A percentile compares a stretch with the other conserved stretches of the same genome.
Conservation (phyloP, 1,140 invertebrate species). For the Anthonomus grandis region DNA sequence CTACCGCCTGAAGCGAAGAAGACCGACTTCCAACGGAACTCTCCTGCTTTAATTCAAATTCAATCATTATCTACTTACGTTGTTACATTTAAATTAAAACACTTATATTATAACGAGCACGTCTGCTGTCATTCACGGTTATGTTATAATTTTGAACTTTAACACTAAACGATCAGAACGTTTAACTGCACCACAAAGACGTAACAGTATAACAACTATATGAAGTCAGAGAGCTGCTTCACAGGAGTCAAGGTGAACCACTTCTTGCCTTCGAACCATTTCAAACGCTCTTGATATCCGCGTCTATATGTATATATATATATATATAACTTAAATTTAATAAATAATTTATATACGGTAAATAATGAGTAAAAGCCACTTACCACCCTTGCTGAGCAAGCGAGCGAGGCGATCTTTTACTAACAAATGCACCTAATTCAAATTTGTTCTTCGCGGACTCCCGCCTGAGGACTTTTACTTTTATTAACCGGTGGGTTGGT, state of each 20-base stretch:
- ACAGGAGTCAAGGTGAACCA: conserved; percentile 22
- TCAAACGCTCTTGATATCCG: conserved; percentile 11
- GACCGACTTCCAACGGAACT: conserved; percentile 15
- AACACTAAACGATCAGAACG: conserved; percentile 9
- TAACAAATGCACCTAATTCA: conserved; percentile 15
- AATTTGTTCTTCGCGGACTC: conserved; percentile 7
- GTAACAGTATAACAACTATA: conserved; percentile 20
- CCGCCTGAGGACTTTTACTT: conserved; percentile 21
- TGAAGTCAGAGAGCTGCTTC: conserved; percentile 14
- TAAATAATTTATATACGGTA: neutral
- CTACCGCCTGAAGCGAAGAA: conserved; percentile 8
- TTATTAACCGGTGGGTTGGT: conserved; percentile 22
- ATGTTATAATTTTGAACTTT: conserved; percentile 19
- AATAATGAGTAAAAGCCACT: conserved; percentile 2
- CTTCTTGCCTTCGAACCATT: conserved; percentile 11
- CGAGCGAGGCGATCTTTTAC: conserved; percentile 18
- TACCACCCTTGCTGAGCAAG: conserved; percentile 9
- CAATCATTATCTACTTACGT: neutral
- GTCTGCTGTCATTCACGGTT: neutral
- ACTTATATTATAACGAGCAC: neutral
- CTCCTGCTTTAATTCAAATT: neutral
- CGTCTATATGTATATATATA: conserved; percentile 3
- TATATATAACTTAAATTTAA: conserved; percentile 4
- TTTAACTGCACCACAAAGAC: conserved; percentile 19
- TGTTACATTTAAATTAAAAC: neutral